These are phyloP conservation scores for Luehdorfia chinensis DNA, from an alignment of 1,140 invertebrate genomes.

Conservation along the genomic window DNA sequence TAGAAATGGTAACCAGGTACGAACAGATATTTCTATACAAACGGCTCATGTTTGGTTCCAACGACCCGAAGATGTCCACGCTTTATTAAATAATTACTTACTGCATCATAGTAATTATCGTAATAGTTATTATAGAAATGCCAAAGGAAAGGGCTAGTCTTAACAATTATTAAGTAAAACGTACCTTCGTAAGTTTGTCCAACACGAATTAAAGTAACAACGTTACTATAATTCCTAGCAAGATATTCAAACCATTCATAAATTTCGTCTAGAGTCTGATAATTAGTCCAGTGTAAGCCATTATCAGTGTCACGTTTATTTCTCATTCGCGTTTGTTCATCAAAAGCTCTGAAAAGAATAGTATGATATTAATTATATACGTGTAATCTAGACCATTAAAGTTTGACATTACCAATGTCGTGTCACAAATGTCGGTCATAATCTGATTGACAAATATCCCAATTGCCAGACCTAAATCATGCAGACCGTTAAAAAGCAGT, in stretches of 20 bases:
- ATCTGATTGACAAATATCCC: not conserved
- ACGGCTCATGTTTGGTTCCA: no score
- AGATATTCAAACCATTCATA: conserved; percentile 55
- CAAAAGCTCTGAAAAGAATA: conserved; percentile 46
- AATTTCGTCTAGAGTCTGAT: conserved; percentile 57
- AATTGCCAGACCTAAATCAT: not conserved
- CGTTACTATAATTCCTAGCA: conserved; percentile 32
- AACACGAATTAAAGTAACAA: conserved; percentile 43
- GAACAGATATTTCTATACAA: no score
- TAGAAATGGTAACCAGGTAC: no score
- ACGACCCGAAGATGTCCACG: no score
- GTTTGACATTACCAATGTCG: no score
- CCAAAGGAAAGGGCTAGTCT: no score
- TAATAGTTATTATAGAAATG: no score
- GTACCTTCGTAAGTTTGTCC: conserved; percentile 57
- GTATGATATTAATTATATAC: no score
- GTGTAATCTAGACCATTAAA: no score
- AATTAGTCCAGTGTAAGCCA: conserved; percentile 50
- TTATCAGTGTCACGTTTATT: conserved; percentile 32
- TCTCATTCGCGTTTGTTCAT: conserved; percentile 44
- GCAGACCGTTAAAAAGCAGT: not conserved
- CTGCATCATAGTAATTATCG: no score
- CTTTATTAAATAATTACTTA: no score
- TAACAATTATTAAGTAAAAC: no score
- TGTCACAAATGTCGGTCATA: conserved; percentile 4